phyloP scores from a whole-genome alignment of 2,113 vertebrate genomes.

The Candoia aspera region DNA sequence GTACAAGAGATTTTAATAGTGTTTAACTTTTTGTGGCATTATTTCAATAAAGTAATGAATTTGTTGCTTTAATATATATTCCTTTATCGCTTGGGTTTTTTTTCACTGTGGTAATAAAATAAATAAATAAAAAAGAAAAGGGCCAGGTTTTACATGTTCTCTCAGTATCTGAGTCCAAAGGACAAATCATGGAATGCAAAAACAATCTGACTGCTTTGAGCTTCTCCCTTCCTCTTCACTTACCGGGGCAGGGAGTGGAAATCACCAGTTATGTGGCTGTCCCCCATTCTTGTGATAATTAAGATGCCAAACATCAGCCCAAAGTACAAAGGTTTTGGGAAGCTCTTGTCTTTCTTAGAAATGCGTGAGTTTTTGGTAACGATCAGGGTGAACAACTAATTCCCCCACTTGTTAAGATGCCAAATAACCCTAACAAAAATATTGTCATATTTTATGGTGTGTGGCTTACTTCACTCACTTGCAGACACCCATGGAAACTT shows the following conservation, averaged over 20 bases:
- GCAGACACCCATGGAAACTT: too few species aligned
- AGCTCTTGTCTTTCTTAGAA: not conserved
- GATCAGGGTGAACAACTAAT: not conserved
- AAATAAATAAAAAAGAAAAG: not conserved
- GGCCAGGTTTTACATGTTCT: not conserved
- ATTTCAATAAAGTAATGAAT: not conserved
- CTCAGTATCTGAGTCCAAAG: slow-evolving; percentile 23
- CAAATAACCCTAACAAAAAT: not conserved
- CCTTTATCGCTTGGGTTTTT: not conserved
- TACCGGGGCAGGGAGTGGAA: too few species aligned
- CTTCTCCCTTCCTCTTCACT: not conserved
- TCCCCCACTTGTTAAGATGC: not conserved
- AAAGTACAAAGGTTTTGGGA: too few species aligned
- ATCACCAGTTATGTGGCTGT: not conserved
- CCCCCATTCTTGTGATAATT: not conserved
- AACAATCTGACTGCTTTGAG: not conserved
- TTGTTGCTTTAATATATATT: not conserved
- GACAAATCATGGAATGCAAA: slow-evolving; percentile 18
- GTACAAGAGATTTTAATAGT: not conserved
- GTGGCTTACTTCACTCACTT: not conserved
- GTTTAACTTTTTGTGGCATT: not conserved
- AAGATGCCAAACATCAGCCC: not conserved
- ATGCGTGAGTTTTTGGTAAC: not conserved
- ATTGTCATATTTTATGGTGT: not conserved
- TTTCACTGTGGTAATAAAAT: not conserved